Evolutionary conservation across 2,797 vertebrate genomes (phyloP), one percentile per base, ranked within the genome.

Genomic region (Pangasius djambal): DNA sequence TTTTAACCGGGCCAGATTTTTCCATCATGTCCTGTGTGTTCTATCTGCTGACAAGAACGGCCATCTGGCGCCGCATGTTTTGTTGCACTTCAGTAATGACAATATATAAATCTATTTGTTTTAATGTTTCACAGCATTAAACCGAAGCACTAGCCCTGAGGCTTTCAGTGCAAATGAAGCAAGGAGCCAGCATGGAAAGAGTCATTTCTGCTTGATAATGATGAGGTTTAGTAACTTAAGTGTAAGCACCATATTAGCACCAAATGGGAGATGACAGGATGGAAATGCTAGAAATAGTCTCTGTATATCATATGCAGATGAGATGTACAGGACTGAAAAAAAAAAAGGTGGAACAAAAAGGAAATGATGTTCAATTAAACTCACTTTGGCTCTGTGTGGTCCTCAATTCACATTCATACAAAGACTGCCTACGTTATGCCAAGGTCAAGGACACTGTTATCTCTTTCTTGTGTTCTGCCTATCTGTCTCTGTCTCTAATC

Each of bases 361-460:
- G 28, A 77, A 15, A 67, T 9, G 44, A 57, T 65, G 81, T 63
- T 52, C 55, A 59, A 69, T 57, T 28, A 55, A 57, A 55, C 52
- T 34, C 48, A 34, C 48, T 70, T 85, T 70, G 10, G 18, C 83
- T 57, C 52, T 9, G 34, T 74, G 44, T 34, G 59, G n/a, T 59
- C 70, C 57, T 65, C 59, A 25, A 65, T 67, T 78, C 59, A 50
- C 44, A 72, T 82, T 83, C 67, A 16, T 13, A 77, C 79, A 88
- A 88, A 88, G 50, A 52, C 69, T 34, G 57, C 20, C 65, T 44
- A 55, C 37, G 67, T 65, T 22, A 13, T 9, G 20, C 70, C 59
- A n/a, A 67, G 83, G 83, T 75, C 82, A 88, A 69, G 87, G 72
- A 78, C 82, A 85, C n/a, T 2, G 57, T 70, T 83, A 52, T 57